Conservation (phyloP, 1,140 invertebrate genomes). For the Drosophila pandora region DNA sequence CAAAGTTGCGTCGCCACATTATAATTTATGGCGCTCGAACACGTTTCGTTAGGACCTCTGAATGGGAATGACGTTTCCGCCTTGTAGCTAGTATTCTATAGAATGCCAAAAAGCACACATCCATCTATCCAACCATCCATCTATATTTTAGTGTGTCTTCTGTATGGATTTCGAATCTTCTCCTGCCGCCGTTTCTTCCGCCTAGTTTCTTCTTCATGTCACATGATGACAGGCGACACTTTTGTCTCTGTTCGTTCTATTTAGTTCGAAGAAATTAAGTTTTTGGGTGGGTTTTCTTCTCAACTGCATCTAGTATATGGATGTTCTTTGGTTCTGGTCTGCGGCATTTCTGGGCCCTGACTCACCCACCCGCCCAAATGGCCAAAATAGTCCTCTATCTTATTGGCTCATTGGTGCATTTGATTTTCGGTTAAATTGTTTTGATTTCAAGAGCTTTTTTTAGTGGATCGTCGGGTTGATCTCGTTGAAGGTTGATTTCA, state of each 20-base stretch:
- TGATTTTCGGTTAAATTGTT: slow-evolving; percentile 41
- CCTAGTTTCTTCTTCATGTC: slow-evolving; percentile 71
- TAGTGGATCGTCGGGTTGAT: slow-evolving; percentile 39
- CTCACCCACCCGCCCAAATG: slow-evolving; percentile 38
- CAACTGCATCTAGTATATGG: slow-evolving; percentile 4
- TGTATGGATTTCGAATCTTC: slow-evolving; percentile 33
- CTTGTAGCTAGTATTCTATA: slow-evolving; percentile 11
- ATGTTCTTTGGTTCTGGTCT: slow-evolving; percentile 27
- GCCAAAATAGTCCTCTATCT: slow-evolving; percentile 50
- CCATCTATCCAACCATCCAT: slow-evolving; percentile 27
- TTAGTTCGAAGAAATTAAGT: slow-evolving; percentile 40
- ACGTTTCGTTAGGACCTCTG: slow-evolving; percentile 49
- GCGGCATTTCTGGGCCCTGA: slow-evolving; percentile 53
- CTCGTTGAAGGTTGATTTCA: slow-evolving; percentile 43
- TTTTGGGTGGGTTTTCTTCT: slow-evolving; percentile 36
- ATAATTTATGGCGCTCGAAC: slow-evolving; percentile 75
- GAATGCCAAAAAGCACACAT: slow-evolving; percentile 26
- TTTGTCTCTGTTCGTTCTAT: slow-evolving; percentile 45
- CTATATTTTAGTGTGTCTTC: slow-evolving; percentile 13
- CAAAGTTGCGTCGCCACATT: slow-evolving; percentile 53
- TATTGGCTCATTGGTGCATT: slow-evolving; percentile 23
- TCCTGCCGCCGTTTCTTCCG: slow-evolving; percentile 60
- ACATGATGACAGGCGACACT: slow-evolving; percentile 76
- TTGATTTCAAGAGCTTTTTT: slow-evolving; percentile 46
- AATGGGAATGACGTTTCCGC: slow-evolving; percentile 51